Conservation (phyloP, 2,888 invertebrate species). For the Automeris io region DNA sequence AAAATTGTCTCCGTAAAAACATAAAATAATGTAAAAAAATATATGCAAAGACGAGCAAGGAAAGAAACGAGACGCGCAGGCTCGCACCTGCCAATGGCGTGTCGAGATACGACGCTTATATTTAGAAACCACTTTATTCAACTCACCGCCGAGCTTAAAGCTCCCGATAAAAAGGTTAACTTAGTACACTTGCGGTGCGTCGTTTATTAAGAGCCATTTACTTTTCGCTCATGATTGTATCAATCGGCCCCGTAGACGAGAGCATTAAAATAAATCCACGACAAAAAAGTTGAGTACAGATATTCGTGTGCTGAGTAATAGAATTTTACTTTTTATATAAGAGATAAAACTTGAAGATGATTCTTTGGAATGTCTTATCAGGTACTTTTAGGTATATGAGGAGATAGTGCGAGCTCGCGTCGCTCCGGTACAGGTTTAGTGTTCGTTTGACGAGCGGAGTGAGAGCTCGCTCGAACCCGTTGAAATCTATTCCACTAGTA, state of each 20-base stretch:
- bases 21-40: conserved; percentile 46
- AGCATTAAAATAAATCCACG: conserved; percentile 30
- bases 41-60: conserved; percentile 29
- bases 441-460: conserved; percentile 35
- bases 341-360: conserved; percentile 36
- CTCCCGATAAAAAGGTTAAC: conserved; percentile 67
- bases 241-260: conserved; percentile 46
- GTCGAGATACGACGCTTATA: conserved; percentile 72
- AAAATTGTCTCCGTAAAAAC: conserved; percentile 60
- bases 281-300: conserved; percentile 10
- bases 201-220: conserved; percentile 69
- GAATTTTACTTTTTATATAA: conserved; percentile 22
- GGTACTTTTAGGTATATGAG: conserved; percentile 46
- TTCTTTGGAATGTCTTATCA: conserved; percentile 59
- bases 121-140: conserved; percentile 76
- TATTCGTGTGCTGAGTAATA: conserved; percentile 16
- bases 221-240: conserved; percentile 67
- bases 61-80: conserved; percentile 55
- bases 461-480: conserved; percentile 49
- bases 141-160: conserved; percentile 66
- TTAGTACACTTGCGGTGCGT: conserved; percentile 58
- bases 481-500: conserved; percentile 32
- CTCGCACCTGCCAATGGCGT: conserved; percentile 72
- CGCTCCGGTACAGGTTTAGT: conserved; percentile 38
- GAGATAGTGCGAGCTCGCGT: conserved; percentile 53